Conservation (phyloP, 2,113 vertebrate species). For the Hippolais icterina region DNA sequence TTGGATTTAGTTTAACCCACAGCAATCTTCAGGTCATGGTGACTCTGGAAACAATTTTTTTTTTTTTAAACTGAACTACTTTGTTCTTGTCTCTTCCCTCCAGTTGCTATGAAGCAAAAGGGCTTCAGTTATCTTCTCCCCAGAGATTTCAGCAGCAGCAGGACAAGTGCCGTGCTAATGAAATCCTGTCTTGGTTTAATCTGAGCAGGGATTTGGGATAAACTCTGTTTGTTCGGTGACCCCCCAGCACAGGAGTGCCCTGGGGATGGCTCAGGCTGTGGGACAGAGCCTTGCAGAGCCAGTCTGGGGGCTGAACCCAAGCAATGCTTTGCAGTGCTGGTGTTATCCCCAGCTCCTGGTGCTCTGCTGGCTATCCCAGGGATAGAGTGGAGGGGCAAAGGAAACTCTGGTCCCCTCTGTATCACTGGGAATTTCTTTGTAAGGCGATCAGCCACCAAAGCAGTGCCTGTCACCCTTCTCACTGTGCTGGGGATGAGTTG, state of each 20-base stretch:
- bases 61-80: neutral
- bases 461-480: neutral
- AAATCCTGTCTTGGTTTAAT: conserved; percentile 14
- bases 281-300: neutral
- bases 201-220: conserved; percentile 9
- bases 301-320: neutral
- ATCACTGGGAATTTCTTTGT: neutral
- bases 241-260: neutral
- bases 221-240: neutral
- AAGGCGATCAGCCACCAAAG: neutral
- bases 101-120: neutral
- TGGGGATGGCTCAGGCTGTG: neutral
- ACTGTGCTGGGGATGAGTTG: neutral
- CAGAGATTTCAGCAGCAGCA: neutral
- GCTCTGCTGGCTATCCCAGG: neutral
- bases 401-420: neutral
- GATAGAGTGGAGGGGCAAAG: neutral
- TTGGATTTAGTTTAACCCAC: conserved; percentile 42
- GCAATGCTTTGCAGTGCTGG: neutral
- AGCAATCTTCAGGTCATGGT: conserved; percentile 11
- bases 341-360: neutral
- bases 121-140: conserved; percentile 11
- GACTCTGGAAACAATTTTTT: conserved; percentile 49
- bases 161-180: conserved; percentile 8
- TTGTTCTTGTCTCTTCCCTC: neutral